These are phyloP conservation scores for Drosophila chauvacae DNA, from an alignment of 1,140 invertebrate genomes.

Conservation along the genomic window DNA sequence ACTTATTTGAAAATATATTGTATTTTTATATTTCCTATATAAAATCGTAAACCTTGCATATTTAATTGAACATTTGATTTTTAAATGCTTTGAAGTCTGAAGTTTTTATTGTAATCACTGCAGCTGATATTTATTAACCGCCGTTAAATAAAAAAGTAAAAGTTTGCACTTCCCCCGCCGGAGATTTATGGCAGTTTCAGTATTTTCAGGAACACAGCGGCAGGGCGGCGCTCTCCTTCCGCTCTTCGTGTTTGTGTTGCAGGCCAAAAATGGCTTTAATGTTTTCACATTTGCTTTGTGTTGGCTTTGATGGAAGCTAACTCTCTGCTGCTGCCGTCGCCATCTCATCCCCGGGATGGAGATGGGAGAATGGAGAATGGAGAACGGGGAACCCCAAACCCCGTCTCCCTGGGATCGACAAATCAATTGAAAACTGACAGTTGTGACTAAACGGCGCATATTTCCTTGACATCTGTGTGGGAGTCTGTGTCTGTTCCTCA, in stretches of 20 bases:
- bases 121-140: slow-evolving; percentile 36
- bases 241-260: slow-evolving; percentile 44
- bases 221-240: neutral
- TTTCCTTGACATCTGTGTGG: slow-evolving; percentile 79
- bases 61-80: slow-evolving; percentile 1
- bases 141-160: slow-evolving; percentile 44
- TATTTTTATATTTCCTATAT: neutral
- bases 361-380: neutral
- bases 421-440: slow-evolving; percentile 83
- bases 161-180: slow-evolving; percentile 21
- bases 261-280: slow-evolving; percentile 76
- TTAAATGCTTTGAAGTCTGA: neutral
- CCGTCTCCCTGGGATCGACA: slow-evolving; percentile 61
- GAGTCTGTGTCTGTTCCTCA: slow-evolving; percentile 57
- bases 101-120: slow-evolving; percentile 28
- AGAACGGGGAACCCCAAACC: neutral
- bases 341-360: neutral
- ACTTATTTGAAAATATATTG: too few species aligned
- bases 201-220: slow-evolving; percentile 35
- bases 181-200: slow-evolving; percentile 43
- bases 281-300: slow-evolving; percentile 81
- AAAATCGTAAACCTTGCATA: neutral
- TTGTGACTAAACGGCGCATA: slow-evolving; percentile 82
- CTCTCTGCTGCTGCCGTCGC: slow-evolving; percentile 11
- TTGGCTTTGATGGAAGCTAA: slow-evolving; percentile 76